phyloP scores from a whole-genome alignment of 2,113 vertebrate species.

The Pagrus major region DNA sequence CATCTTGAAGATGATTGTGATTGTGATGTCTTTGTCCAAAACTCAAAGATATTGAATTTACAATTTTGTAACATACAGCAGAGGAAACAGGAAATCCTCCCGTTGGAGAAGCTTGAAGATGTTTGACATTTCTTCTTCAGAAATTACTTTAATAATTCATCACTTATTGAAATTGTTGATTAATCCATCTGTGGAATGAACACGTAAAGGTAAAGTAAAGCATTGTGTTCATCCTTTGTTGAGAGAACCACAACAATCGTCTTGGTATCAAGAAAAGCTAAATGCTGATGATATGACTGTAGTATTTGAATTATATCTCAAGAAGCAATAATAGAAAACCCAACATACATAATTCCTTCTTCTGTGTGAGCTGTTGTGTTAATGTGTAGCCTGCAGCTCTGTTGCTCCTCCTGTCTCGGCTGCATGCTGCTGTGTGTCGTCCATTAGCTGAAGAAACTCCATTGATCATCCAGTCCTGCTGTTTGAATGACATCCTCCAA shows the following conservation, averaged over 20 bases:
- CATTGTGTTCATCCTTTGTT: not conserved
- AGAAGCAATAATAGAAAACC: not conserved
- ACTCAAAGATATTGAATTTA: not conserved
- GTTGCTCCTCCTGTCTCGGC: not conserved
- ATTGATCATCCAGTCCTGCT: not conserved
- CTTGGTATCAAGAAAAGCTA: not conserved
- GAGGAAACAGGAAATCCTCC: not conserved
- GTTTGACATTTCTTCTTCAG: not conserved
- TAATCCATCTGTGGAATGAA: not conserved
- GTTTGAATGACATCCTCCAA: slow-evolving; percentile 6
- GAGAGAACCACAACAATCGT: not conserved
- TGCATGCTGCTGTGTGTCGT: not conserved
- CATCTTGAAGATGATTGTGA: too few species aligned
- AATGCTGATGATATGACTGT: not conserved
- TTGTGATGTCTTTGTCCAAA: not conserved
- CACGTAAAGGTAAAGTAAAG: not conserved
- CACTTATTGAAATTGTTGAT: not conserved
- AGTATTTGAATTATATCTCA: not conserved
- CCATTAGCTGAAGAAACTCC: slow-evolving; percentile 3
- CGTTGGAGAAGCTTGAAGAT: not conserved
- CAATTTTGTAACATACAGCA: not conserved
- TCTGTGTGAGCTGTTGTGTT: not conserved
- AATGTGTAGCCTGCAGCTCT: not conserved
- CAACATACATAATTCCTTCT: not conserved
- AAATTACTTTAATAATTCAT: not conserved